Conservation (phyloP, 2,797 vertebrate species). For the Tokudaia muenninki region DNA sequence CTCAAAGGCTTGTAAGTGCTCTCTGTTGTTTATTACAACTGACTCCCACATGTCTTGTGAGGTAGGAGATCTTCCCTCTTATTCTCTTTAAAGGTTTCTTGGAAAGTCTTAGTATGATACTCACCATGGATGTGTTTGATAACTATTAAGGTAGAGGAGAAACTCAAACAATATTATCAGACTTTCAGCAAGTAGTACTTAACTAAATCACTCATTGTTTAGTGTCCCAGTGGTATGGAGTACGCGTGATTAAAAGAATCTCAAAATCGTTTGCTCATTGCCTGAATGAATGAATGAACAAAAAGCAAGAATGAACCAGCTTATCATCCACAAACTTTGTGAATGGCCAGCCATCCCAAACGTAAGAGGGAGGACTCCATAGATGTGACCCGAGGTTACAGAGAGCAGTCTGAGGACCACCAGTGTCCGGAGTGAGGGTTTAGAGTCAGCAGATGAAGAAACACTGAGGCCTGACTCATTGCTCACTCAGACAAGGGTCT, state of each 20-base stretch:
- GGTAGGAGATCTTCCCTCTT: not conserved
- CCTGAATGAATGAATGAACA: slow-evolving; percentile 41
- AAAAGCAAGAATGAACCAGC: not conserved
- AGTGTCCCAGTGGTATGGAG: not conserved
- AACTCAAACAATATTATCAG: not conserved
- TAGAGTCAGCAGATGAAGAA: not conserved
- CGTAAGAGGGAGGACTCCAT: not conserved
- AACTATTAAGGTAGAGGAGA: not conserved
- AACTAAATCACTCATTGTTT: not conserved
- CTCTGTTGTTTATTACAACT: not conserved
- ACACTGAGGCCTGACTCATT: not conserved
- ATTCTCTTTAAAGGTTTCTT: not conserved
- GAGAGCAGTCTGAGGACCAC: not conserved
- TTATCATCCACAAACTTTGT: not conserved
- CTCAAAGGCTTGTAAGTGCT: not conserved
- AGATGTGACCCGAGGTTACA: not conserved
- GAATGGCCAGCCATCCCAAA: not conserved
- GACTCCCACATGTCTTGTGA: not conserved
- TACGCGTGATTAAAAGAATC: not conserved
- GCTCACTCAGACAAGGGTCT: not conserved
- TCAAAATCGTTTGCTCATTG: slow-evolving; percentile 18
- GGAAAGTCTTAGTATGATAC: not conserved
- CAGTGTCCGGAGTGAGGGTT: not conserved
- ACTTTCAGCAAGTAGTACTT: not conserved
- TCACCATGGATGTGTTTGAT: not conserved